phyloP scores from a whole-genome alignment of 2,113 vertebrate genomes.

The Gymnarchus niloticus region DNA sequence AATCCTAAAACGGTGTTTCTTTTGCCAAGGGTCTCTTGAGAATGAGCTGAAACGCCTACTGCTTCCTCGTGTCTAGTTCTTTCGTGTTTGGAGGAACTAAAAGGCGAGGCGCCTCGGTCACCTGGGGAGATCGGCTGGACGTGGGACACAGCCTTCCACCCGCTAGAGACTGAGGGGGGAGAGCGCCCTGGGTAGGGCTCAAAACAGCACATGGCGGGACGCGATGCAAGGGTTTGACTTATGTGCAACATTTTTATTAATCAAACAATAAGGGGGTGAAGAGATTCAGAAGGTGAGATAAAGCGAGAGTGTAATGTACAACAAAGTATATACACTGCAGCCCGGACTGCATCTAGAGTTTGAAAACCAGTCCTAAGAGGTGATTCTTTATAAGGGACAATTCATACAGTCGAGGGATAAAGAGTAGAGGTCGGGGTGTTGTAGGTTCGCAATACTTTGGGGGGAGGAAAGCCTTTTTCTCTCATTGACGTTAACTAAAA shows the following conservation, averaged over 20 bases:
- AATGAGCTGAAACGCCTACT: slow-evolving; percentile 84
- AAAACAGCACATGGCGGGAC: slow-evolving; percentile 55
- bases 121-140: slow-evolving; percentile 73
- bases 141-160: slow-evolving; percentile 61
- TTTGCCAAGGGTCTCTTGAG: slow-evolving; percentile 67
- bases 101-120: slow-evolving; percentile 70
- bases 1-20: slow-evolving; percentile 86
- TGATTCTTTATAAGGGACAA: slow-evolving; percentile 87
- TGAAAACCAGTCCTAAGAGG: slow-evolving; percentile 99
- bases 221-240: slow-evolving; percentile 41
- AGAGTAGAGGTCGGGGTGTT: slow-evolving; percentile 99
- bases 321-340: slow-evolving; percentile 96
- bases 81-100: slow-evolving; percentile 80
- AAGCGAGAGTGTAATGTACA: slow-evolving; percentile 88
- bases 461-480: slow-evolving; percentile 88
- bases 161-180: slow-evolving; percentile 35
- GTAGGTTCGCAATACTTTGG: slow-evolving; percentile 99
- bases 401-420: slow-evolving; percentile 99
- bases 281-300: slow-evolving; percentile 67
- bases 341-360: slow-evolving; percentile 85
- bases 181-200: slow-evolving; percentile 45
- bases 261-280: slow-evolving; percentile 58
- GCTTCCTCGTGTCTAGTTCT: slow-evolving; percentile 51
- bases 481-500: slow-evolving; percentile 93
- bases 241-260: slow-evolving; percentile 50